Evolutionary conservation across 2,888 invertebrate species (phyloP).

Genomic region (Coenonympha glycerion): DNA sequence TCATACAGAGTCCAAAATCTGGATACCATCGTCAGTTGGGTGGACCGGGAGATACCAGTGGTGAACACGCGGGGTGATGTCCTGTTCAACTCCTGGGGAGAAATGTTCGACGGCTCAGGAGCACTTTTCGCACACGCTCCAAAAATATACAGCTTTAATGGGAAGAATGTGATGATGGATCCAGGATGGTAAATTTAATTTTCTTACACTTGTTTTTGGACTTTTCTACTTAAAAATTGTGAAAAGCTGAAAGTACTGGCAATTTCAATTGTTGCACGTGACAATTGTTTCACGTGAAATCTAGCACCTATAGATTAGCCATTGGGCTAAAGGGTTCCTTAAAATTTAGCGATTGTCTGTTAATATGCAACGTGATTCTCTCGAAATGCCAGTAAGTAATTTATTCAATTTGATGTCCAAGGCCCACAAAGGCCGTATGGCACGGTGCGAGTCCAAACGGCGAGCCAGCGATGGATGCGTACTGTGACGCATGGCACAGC

Average conservation of each 20-base stretch:
- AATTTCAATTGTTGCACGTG: no score
- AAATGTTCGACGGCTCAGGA: conserved; percentile 92
- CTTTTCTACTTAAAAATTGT: no score
- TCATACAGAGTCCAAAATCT: conserved; percentile 86
- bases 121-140: conserved; percentile 90
- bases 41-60: conserved; percentile 92
- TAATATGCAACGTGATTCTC: no score
- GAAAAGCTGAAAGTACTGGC: no score
- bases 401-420: conserved; percentile 55
- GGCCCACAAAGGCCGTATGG: conserved; percentile 97
- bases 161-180: conserved; percentile 92
- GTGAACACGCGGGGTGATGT: conserved; percentile 92
- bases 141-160: conserved; percentile 94
- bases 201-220: no score
- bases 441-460: conserved; percentile 93
- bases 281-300: no score
- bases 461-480: conserved; percentile 89
- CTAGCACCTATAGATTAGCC: no score
- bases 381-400: no score
- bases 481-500: conserved; percentile 95
- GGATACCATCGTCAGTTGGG: conserved; percentile 91
- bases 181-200: conserved; percentile 89
- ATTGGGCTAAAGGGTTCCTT: no score
- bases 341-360: no score
- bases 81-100: conserved; percentile 96